Conservation (phyloP, 2,797 vertebrate genomes). For the Malurus leucopterus region DNA sequence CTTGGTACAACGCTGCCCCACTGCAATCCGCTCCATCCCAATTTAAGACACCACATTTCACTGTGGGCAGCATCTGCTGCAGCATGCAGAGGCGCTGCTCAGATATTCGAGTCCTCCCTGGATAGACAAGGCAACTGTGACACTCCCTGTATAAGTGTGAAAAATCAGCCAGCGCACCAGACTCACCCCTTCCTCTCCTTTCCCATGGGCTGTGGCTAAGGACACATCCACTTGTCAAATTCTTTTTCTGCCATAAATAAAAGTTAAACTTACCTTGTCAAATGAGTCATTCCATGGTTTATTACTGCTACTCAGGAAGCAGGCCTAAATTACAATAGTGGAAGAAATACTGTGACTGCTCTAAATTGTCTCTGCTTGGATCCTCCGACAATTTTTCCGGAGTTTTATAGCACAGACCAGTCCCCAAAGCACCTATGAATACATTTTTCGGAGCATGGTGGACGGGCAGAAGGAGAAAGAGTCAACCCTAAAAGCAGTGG, state of each 20-base stretch:
- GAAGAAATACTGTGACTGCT: background rate
- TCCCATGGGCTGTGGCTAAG: background rate
- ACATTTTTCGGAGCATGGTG: background rate
- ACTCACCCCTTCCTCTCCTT: background rate
- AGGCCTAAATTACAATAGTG: background rate
- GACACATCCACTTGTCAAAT: background rate
- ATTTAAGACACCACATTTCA: rapidly evolving
- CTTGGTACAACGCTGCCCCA: background rate
- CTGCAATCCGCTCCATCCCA: rapidly evolving
- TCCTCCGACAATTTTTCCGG: background rate
- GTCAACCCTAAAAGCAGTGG: background rate
- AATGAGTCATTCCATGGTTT: background rate
- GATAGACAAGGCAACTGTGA: background rate
- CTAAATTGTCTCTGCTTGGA: background rate
- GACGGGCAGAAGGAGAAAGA: background rate
- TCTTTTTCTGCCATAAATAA: constrained; percentile 12
- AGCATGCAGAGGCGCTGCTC: background rate
- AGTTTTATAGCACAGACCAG: background rate
- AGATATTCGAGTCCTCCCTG: rapidly evolving
- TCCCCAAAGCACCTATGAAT: background rate
- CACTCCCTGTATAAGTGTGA: background rate
- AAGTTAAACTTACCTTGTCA: background rate
- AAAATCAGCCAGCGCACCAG: background rate
- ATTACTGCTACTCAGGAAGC: background rate
- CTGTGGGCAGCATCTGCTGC: background rate